Conservation (phyloP, 2,797 vertebrate genomes). For the Coranthus polyacanthus region DNA sequence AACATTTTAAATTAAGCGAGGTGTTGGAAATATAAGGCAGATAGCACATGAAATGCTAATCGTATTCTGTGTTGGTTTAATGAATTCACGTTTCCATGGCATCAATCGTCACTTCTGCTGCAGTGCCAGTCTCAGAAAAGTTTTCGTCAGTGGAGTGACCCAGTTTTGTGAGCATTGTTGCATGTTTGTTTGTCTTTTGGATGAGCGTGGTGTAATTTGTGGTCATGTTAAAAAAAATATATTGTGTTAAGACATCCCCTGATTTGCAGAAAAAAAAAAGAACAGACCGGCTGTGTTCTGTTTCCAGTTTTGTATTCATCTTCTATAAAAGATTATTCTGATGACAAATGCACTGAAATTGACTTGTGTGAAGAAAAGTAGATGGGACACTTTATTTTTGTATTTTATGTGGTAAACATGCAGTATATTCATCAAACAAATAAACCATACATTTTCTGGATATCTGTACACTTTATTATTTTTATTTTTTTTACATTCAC, state of each 20-base stretch:
- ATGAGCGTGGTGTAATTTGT: constrained; percentile 51
- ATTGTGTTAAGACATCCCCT: constrained; percentile 24
- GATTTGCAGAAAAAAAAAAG: constrained; percentile 30
- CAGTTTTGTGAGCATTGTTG: constrained; percentile 49
- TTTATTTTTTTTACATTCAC: constrained; percentile 29
- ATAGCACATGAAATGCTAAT: neutral
- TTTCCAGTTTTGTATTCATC: constrained; percentile 45
- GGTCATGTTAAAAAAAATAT: constrained; percentile 5
- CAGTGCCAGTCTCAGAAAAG: neutral
- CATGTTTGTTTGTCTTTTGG: constrained; percentile 59
- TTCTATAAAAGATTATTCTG: constrained; percentile 49
- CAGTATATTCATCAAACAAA: constrained; percentile 56
- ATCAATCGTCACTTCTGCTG: neutral
- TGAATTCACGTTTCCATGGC: constrained; percentile 1
- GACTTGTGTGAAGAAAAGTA: constrained; percentile 34
- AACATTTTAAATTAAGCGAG: neutral
- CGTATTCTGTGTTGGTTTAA: constrained; percentile 14
- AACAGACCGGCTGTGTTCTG: neutral
- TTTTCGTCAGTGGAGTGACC: constrained; percentile 27
- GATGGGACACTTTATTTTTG: constrained; percentile 64
- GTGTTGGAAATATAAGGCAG: neutral
- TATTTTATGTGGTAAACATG: constrained; percentile 54
- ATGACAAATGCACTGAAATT: constrained; percentile 28
- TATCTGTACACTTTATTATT: constrained; percentile 17
- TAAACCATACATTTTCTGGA: constrained; percentile 63